Base-by-base conservation (phyloP, 2,888 invertebrate genomes). In the Apodemia duryi region DNA sequence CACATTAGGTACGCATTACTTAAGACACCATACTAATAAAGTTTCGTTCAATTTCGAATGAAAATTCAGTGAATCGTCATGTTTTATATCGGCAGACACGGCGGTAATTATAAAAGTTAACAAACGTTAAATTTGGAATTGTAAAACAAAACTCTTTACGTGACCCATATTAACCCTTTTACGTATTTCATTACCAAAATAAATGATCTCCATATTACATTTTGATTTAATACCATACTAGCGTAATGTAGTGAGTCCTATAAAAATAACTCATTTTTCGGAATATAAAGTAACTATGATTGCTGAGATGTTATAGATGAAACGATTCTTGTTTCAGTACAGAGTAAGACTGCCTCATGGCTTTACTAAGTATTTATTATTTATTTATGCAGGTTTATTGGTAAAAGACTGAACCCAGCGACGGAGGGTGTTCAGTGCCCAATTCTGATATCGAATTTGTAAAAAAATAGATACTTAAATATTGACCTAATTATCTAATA, bases 51-150 rank as follows among this genome's bases (percentile, higher is more conserved):
- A 54, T 54, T 54, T 54, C 29, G 2, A 29, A 7, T 54, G 54
- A 54, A 54, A 54, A 54, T 54, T 54, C 54, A 54, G 10, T 54
- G 54, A 54, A 54, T 54, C 29, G 29, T 54, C 54, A 54, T 54
- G 28, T 29, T 29, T 29, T 29, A 28, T 29, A 29, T 28, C 11
- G 28, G 28, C 28, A 28, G 54, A 54, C 28, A 54, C 29, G 52
- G 28, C 28, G 52, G 49, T 54, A 54, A 54, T 54, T 54, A 54
- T 54, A 10, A 54, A 49, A 49, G 49, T 29, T 54, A 29, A 11
- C 29, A 54, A 9, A 54, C 29, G 54, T 29, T 54, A 54, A 10
- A 29, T 28, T 52, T 52, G 52, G 52, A 52, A 52, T 28, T 52
- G 21, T 52, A 2, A 52, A 52, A 52, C 21, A 52, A 52, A 52